These are phyloP conservation scores for Aspidoscelis tigris DNA, from an alignment of 2,113 vertebrate species.

Conservation along the genomic window DNA sequence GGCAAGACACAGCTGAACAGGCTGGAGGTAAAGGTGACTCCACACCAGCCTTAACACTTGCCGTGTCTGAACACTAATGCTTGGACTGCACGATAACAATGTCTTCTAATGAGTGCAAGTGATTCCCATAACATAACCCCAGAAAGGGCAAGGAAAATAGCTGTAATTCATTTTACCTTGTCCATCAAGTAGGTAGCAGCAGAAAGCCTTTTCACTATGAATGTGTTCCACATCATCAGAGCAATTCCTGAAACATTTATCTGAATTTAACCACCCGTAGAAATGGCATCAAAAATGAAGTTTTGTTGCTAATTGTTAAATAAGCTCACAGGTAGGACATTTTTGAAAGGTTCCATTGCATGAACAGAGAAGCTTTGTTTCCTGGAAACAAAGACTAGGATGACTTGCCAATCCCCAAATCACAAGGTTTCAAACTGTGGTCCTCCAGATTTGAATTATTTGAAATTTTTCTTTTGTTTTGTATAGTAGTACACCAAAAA, in stretches of 20 bases:
- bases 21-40: too few relatives aligned
- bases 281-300: not conserved
- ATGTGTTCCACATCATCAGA: conserved; percentile 98
- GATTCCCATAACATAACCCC: not conserved
- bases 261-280: conserved; percentile 20
- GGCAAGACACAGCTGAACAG: too few relatives aligned
- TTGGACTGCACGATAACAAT: not conserved
- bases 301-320: not conserved
- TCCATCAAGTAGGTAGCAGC: conserved; percentile 92
- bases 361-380: not conserved
- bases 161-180: conserved; percentile 78
- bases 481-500: too few relatives aligned
- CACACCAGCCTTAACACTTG: too few relatives aligned
- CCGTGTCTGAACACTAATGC: too few relatives aligned
- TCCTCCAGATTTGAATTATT: too few relatives aligned
- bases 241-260: conserved; percentile 81
- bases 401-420: not conserved
- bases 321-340: not conserved
- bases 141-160: not conserved
- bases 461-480: too few relatives aligned
- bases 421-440: not conserved
- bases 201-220: conserved; percentile 94
- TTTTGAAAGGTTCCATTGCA: not conserved
- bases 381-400: not conserved
- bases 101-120: conserved; percentile 1